Base-by-base conservation (phyloP, 2,888 invertebrate species). In the Cataglyphis altisquamis region DNA sequence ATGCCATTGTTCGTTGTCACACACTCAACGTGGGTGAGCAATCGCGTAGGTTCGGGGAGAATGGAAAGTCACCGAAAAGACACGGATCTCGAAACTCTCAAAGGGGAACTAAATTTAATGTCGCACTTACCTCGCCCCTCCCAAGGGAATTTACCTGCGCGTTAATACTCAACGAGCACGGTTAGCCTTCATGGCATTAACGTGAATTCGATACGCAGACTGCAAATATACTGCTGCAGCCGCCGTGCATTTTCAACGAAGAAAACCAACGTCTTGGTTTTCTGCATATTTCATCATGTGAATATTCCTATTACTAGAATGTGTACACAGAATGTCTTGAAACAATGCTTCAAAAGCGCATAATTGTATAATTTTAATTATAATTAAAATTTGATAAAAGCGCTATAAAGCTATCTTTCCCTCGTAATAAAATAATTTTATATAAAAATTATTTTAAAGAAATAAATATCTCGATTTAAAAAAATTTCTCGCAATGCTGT, bases 151-250 rank as follows among this genome's bases (percentile, higher is more conserved):
- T 88, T 84, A 70, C 63, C 70, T 74, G 52, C 64, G 57, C 25
- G 25, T 29, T 78, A 73, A 77, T 84, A 70, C 77, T 39, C 66
- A 81, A 80, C 25, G 72, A 52, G 45, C 66, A 29, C 52, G 64
- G 81, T 60, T 78, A 75, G 66, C 85, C 85, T 86, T 86, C 82
- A 80, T 63, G 62, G 77, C 60, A 48, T 88, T 88, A 89, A 88
- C 80, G 84, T 72, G 83, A 84, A 86, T 86, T 83, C 88, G 85
- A 87, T 82, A 87, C 80, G 82, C 68, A 82, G 70, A 78, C 83
- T 75, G 80, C 83, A 82, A 77, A 84, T 84, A 82, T 63, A 84
- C 74, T 72, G 83, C 77, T 64, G 81, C 36, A 45, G 21, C 80
- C 66, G 67, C 68, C 57, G n/a, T 48, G 18, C 78, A 57, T 64